Evolutionary conservation across 2,113 vertebrate species (phyloP).

Genomic region (Erythrolamprus reginae): DNA sequence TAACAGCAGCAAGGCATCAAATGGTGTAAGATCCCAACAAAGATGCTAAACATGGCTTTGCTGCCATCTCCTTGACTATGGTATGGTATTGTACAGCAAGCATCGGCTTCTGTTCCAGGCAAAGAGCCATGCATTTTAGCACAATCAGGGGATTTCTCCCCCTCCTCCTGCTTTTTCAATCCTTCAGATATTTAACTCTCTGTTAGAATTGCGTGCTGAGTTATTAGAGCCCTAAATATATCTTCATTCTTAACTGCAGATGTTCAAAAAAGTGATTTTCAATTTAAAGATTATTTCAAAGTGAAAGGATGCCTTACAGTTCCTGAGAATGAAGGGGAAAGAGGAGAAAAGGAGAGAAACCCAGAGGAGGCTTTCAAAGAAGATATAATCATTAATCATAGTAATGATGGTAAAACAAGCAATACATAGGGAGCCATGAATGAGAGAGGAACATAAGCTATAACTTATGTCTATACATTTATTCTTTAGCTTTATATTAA

Average conservation of each 20-base stretch:
- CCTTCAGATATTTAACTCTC: neutral
- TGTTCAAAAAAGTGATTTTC: neutral
- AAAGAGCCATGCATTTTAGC: slow-evolving; percentile 39
- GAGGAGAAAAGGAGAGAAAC: neutral
- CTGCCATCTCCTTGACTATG: slow-evolving; percentile 38
- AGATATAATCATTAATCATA: slow-evolving; percentile 20
- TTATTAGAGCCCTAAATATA: slow-evolving; percentile 1
- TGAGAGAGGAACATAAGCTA: slow-evolving; percentile 36
- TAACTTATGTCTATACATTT: slow-evolving; percentile 31
- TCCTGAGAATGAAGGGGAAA: neutral
- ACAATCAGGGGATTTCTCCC: neutral
- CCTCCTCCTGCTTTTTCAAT: neutral
- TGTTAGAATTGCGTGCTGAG: neutral
- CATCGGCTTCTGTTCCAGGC: slow-evolving; percentile 46
- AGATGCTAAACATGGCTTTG: slow-evolving; percentile 31
- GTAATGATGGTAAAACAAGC: slow-evolving; percentile 41
- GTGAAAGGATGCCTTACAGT: neutral
- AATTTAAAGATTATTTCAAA: slow-evolving; percentile 9
- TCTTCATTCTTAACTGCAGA: neutral
- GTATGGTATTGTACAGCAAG: neutral
- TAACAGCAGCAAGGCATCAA: slow-evolving; percentile 59
- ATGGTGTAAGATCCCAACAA: slow-evolving; percentile 22
- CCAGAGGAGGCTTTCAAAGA: neutral
- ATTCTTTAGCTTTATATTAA: slow-evolving; percentile 23
- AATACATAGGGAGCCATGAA: slow-evolving; percentile 21